Percentiles rank a stretch among this genome's conserved stretches.
These are phyloP conservation scores for Enteromius fasciolatus DNA, from an alignment of 2,797 vertebrate species.

Conservation along the genomic window DNA sequence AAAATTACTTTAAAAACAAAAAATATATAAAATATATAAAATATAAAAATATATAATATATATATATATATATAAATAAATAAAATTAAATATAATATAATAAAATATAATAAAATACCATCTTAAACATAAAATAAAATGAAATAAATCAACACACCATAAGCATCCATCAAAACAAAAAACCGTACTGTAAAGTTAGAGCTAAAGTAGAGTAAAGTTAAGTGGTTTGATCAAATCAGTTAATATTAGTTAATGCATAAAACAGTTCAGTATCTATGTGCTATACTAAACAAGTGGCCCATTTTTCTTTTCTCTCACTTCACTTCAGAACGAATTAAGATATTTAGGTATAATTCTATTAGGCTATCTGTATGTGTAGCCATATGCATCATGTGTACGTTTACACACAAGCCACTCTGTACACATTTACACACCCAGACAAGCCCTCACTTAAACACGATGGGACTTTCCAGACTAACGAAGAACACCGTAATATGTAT, in stretches of 20 bases:
- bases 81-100: too few species aligned
- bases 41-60: too few species aligned
- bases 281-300: neutral
- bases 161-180: too few species aligned
- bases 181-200: neutral
- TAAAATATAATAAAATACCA: too few species aligned
- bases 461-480: conserved; percentile 72
- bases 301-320: neutral
- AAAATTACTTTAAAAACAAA: too few species aligned
- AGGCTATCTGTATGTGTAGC: neutral
- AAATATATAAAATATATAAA: too few species aligned
- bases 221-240: neutral
- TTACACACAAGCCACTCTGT: conserved; percentile 17
- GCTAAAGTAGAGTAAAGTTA: too few species aligned
- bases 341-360: conserved; percentile 15
- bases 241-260: neutral
- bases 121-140: too few species aligned
- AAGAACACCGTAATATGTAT: conserved; percentile 63
- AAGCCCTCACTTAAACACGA: conserved; percentile 54
- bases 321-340: neutral
- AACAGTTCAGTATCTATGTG: neutral
- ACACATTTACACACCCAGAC: neutral
- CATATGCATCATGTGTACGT: conserved; percentile 2
- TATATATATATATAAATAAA: too few species aligned
- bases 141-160: too few species aligned